Evolutionary conservation across 2,113 vertebrate species (phyloP).

Genomic region (Sander vitreus): DNA sequence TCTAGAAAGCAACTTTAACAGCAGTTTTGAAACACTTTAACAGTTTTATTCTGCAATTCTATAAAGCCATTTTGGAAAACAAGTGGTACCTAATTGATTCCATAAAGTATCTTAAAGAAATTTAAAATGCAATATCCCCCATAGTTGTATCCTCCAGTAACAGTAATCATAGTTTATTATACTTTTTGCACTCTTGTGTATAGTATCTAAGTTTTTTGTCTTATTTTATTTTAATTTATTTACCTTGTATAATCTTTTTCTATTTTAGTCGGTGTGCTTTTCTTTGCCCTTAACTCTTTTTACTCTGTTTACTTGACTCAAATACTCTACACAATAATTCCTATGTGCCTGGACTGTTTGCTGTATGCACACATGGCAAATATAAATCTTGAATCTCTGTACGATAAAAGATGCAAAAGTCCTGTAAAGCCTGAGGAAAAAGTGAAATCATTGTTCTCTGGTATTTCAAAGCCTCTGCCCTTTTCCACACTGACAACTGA

Average conservation of each 20-base stretch:
- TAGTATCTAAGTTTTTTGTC: too few relatives aligned
- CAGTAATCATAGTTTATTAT: too few relatives aligned
- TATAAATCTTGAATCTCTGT: neutral
- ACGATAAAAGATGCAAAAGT: conserved; percentile 47
- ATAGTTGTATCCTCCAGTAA: too few relatives aligned
- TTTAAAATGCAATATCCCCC: conserved; percentile 13
- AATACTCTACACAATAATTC: too few relatives aligned
- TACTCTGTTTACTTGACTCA: too few relatives aligned
- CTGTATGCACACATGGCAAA: too few relatives aligned
- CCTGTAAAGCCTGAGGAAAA: conserved; percentile 41
- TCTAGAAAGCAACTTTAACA: conserved; percentile 38
- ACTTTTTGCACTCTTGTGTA: too few relatives aligned
- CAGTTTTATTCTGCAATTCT: conserved; percentile 47
- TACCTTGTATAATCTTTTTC: too few relatives aligned
- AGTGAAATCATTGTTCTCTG: conserved; percentile 49
- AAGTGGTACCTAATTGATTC: conserved; percentile 37
- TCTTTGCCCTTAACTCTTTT: too few relatives aligned
- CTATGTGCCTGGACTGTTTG: too few relatives aligned
- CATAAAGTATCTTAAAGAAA: conserved; percentile 41
- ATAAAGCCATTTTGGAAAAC: conserved; percentile 45
- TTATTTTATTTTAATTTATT: too few relatives aligned
- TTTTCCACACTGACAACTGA: conserved; percentile 42
- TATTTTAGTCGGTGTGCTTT: too few relatives aligned
- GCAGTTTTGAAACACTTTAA: conserved; percentile 36
- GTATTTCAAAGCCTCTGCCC: conserved; percentile 57